Base-by-base conservation (phyloP, 2,113 vertebrate species). In the Dipodomys ordii region DNA sequence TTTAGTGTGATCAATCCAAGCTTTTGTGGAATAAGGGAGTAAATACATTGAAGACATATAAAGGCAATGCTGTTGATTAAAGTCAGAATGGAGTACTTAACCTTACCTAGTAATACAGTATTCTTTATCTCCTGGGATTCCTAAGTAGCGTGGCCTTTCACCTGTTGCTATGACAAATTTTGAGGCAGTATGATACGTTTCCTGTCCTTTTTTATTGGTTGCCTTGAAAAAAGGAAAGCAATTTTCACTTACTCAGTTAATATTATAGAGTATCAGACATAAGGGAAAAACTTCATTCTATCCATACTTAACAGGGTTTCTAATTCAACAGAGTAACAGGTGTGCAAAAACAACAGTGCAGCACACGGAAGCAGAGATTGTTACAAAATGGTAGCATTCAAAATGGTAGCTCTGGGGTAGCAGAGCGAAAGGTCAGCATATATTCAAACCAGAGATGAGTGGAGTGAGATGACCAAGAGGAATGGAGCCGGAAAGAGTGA, bases 61-160 rank as follows among this genome's bases (percentile, higher is more conserved):
- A 4, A 1, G 5, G 16, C 15, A 44, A 12, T 28, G 46, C 16
- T 57, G 15, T 57, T 57, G 53, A 18, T 65, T 13, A 4, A 9
- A 19, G 44, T 57, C 62, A 67, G 64, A 77, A 57, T 0, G 4
- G 9, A 25, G n/a, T 88, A 0, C 80, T 91, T 80, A 22, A 72
- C 10, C 97, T 97, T 90, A 99, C 99, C 99, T 99, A 78, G 99
- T 99, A 97, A 99, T 99, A 95, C 99, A 99, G 97, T 98, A 98
- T 92, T 99, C 99, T 90, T 98, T 99, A 97, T 99, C 99, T 97
- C 99, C 99, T 22, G 98, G 99, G 96, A 99, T 96, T 65, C 98
- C 99, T 72, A 98, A 95, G 91, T 99, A 99, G 32, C 99, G 98
- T 0, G 99, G 99, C 84, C 99, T 98, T 97, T 99, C 99, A 2